Evolutionary conservation across 2,797 vertebrate genomes (phyloP).

Genomic region (Gila robusta): DNA sequence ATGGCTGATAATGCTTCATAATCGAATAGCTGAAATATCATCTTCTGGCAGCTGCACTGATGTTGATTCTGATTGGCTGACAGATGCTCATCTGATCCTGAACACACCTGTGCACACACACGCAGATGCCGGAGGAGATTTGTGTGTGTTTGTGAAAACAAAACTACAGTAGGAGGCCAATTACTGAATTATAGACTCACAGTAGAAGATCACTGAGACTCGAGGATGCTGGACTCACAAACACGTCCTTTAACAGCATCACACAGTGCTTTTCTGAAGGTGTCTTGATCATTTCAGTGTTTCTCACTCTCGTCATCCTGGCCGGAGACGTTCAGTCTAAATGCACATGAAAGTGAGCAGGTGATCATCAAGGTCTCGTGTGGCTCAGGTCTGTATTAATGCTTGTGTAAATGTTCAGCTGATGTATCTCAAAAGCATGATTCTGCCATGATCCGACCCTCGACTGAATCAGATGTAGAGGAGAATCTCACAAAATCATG

Average conservation of each 20-base stretch:
- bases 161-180: not conserved
- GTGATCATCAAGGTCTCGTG: no score
- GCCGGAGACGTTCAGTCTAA: not conserved
- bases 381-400: no score
- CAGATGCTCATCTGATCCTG: not conserved
- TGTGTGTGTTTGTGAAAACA: not conserved
- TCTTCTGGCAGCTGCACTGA: not conserved
- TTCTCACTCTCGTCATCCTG: no score
- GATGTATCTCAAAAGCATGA: no score
- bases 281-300: not conserved
- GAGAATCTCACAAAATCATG: not conserved
- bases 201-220: no score
- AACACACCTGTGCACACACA: not conserved
- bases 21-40: not conserved
- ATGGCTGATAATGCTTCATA: not conserved
- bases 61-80: conserved; percentile 5
- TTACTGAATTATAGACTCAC: not conserved
- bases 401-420: no score
- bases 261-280: not conserved
- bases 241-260: not conserved
- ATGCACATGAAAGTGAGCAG: not conserved
- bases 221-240: not conserved
- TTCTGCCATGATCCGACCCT: not conserved
- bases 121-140: not conserved
- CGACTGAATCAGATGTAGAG: not conserved